Evolutionary conservation across 92 coral and sea anemone genomes (phyloP).

Genomic region (Parazoanthus darwini): DNA sequence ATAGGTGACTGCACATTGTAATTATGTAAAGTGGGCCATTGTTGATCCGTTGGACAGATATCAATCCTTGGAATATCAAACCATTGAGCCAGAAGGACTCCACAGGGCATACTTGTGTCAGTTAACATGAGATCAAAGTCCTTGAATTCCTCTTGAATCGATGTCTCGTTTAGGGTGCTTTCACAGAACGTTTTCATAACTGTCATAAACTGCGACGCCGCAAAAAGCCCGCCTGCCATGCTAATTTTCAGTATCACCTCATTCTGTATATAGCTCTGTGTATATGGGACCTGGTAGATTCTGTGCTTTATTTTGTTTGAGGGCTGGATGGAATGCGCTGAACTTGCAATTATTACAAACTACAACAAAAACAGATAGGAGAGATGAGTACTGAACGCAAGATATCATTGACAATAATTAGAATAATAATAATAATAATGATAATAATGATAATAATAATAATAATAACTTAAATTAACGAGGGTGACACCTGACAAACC

Average conservation of each 20-base stretch:
- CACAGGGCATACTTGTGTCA: slow-evolving; percentile 29
- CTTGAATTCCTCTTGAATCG: slow-evolving; percentile 52
- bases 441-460: too few species aligned
- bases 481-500: too few species aligned
- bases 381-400: background rate
- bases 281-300: slow-evolving; percentile 51
- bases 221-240: slow-evolving; percentile 11
- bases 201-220: background rate
- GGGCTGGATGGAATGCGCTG: slow-evolving; percentile 44
- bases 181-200: slow-evolving; percentile 39
- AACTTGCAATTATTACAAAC: slow-evolving; percentile 54
- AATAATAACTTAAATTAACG: too few species aligned
- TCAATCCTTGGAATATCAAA: slow-evolving; percentile 28
- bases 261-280: slow-evolving; percentile 30
- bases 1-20: slow-evolving; percentile 44
- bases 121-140: slow-evolving; percentile 50
- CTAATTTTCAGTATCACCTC: background rate
- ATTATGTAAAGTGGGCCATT: background rate
- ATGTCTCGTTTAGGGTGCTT: slow-evolving; percentile 42
- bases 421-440: too few species aligned
- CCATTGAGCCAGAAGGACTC: slow-evolving; percentile 34
- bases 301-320: slow-evolving; percentile 49
- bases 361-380: background rate
- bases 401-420: background rate
- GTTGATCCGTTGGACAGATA: slow-evolving; percentile 10